phyloP scores from a whole-genome alignment of 1,140 invertebrate genomes.

The Drosophila navojoa region DNA sequence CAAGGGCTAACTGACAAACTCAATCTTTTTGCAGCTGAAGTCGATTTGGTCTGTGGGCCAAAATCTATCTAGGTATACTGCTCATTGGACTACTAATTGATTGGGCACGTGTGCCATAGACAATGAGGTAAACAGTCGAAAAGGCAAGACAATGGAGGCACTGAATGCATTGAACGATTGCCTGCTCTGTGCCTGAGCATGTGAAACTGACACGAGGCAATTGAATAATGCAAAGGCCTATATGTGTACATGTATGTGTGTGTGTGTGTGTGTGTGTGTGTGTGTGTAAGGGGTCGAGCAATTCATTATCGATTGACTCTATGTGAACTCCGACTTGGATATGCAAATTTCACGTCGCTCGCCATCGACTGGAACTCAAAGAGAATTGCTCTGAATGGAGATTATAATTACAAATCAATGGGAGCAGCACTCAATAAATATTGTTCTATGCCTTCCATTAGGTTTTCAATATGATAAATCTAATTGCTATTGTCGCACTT shows the following conservation, averaged over 20 bases:
- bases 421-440: constrained; percentile 7
- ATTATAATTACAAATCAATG: constrained; percentile 45
- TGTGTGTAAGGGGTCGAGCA: constrained; percentile 25
- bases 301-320: constrained; percentile 72
- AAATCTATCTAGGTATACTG: constrained; percentile 13
- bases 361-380: constrained; percentile 22
- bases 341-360: constrained; percentile 50
- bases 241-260: constrained; percentile 16
- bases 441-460: constrained; percentile 23
- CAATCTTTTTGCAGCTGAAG: constrained; percentile 6
- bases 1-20: too few species aligned
- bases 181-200: constrained; percentile 9
- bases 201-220: constrained; percentile 47
- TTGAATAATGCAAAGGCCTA: constrained; percentile 69
- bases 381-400: not conserved
- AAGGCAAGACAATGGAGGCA: constrained; percentile 7
- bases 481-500: constrained; percentile 61
- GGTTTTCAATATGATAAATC: constrained; percentile 42
- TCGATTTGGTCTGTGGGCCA: not conserved
- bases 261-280: constrained; percentile 11
- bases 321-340: constrained; percentile 48
- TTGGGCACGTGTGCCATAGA: constrained; percentile 25
- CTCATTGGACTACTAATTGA: constrained; percentile 39
- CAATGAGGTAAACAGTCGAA: constrained; percentile 23
- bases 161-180: constrained; percentile 7